Base-by-base conservation (phyloP, 2,888 invertebrate genomes). In the Drosophila barbarae region DNA sequence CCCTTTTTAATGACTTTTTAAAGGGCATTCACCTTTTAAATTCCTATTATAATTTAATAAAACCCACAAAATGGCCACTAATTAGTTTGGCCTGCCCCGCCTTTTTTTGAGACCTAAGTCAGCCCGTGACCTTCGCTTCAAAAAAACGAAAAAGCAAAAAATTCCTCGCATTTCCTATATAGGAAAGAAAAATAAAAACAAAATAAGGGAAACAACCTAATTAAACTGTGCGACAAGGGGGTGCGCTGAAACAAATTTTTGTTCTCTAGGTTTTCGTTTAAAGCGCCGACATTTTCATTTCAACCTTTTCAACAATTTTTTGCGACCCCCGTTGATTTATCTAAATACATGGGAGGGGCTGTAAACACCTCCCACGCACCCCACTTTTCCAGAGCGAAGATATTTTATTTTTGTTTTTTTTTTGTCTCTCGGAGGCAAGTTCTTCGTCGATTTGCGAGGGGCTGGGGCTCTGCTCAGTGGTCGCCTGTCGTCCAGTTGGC, bases 401-500 rank as follows among this genome's bases (percentile, higher is more conserved):
- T 80, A 74, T 76, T 82, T 78, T 76, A 71, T 71, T 82, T 82
- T 66, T 76, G 73, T 74, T 26, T 26, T 67, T 84, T 79, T 84
- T 78, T 76, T 72, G 61, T 60, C 66, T 35, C 64, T 51, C 51
- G 21, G 36, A 49, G 57, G 52, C 26, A 51, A 50, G 54, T 55
- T 55, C 54, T 28, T 28, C 55, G 55, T 12, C 41, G 50, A 74
- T 51, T 68, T 73, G 55, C 42, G 60, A 47, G 41, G 54, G 38
- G 9, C 39, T 18, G 28, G 55, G 38, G 59, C 23, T 34, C 8
- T 38, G 41, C 34, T 41, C 55, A 42, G 69, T 42, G 50, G 67
- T 51, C 42, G 51, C 46, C 65, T 72, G 72, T 72, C 84, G 85
- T 78, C 85, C 85, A 85, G 82, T 84, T 81, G 81, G 81, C 81